Evolutionary conservation across 2,797 vertebrate species (phyloP).

Genomic region (Halcyon chelicuti): DNA sequence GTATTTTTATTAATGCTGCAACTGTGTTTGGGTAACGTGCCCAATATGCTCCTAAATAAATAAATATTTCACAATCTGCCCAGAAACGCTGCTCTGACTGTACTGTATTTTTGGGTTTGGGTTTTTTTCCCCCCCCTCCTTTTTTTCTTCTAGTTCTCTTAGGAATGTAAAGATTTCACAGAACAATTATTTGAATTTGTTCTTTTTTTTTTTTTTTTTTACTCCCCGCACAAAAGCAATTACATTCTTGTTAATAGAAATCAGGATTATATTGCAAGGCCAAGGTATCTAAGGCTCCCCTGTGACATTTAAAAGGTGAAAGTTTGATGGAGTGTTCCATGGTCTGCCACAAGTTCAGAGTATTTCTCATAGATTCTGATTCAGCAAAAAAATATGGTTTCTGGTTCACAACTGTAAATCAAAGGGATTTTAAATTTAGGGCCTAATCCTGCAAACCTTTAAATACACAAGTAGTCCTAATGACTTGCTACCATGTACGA

Average conservation of each 20-base stretch:
- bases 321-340: conserved; percentile 66
- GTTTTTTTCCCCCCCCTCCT: accelerated
- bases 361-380: conserved; percentile 45
- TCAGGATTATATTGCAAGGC: conserved; percentile 61
- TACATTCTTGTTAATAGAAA: conserved; percentile 65
- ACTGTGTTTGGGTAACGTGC: background rate
- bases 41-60: conserved; percentile 27
- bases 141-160: background rate
- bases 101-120: background rate
- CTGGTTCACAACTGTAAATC: conserved; percentile 45
- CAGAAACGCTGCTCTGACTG: background rate
- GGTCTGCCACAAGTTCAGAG: conserved; percentile 43
- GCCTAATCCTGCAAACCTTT: conserved; percentile 36
- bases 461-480: conserved; percentile 36
- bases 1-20: background rate
- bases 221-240: conserved; percentile 17
- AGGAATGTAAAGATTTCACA: background rate
- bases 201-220: background rate
- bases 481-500: background rate
- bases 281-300: conserved; percentile 64
- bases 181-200: background rate
- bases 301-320: conserved; percentile 71
- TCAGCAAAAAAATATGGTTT: conserved; percentile 5
- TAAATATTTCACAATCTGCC: conserved; percentile 30
- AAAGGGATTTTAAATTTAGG: conserved; percentile 35